These are phyloP conservation scores for Leptocoma aspasia DNA, from an alignment of 2,113 vertebrate species.

Conservation along the genomic window DNA sequence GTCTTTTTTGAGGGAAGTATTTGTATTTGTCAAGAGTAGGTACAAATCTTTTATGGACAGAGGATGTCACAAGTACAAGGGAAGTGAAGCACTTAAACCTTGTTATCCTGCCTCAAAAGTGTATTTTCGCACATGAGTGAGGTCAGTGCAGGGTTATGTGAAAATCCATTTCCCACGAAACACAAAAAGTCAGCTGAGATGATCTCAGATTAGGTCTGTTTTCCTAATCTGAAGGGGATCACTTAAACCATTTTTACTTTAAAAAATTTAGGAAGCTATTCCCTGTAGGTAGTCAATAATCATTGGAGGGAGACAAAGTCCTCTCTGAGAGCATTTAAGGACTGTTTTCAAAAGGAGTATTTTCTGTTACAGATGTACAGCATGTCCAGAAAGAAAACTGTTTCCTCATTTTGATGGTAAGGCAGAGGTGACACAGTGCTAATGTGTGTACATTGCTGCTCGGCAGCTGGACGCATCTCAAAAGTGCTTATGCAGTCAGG, in stretches of 20 bases:
- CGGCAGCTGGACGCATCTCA: accelerated
- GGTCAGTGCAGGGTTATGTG: neutral
- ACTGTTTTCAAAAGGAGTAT: neutral
- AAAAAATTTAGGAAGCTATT: neutral
- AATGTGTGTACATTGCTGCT: neutral
- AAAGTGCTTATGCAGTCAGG: neutral
- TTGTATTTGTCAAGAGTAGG: neutral
- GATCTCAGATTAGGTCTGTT: accelerated
- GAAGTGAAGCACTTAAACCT: neutral
- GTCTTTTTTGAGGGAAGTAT: neutral
- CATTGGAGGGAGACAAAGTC: constrained; percentile 35
- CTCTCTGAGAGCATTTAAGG: neutral
- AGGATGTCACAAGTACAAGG: neutral
- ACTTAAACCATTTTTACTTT: neutral
- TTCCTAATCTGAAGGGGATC: neutral
- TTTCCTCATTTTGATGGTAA: neutral
- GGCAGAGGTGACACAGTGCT: accelerated
- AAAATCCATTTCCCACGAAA: neutral
- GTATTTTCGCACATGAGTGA: neutral
- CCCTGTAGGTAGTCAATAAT: neutral
- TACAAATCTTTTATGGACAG: neutral
- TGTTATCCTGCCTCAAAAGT: neutral
- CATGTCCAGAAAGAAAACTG: neutral
- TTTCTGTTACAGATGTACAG: neutral
- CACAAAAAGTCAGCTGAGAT: neutral